phyloP scores from a whole-genome alignment of 2,113 vertebrate genomes.

The Herpailurus yagouaroundi region DNA sequence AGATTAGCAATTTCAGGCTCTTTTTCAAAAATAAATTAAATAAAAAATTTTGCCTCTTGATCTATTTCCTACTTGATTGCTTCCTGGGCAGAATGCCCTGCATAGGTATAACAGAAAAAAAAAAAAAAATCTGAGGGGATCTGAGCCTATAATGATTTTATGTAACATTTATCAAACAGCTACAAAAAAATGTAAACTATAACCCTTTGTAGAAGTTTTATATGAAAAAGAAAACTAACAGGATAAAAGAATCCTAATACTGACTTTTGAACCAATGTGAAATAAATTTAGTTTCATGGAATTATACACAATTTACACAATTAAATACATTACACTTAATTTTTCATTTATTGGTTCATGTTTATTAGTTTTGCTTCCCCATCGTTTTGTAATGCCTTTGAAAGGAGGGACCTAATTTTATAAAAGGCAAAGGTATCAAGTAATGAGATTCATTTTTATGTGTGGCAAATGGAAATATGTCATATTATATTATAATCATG shows the following conservation, averaged over 20 bases:
- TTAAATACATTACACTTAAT: background rate
- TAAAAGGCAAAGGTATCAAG: background rate
- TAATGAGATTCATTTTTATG: background rate
- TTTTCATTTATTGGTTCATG: background rate
- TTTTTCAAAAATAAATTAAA: background rate
- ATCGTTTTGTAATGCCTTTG: background rate
- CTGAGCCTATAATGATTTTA: background rate
- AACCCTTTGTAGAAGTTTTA: background rate
- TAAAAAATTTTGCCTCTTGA: background rate
- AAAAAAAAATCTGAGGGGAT: background rate
- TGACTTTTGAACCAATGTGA: background rate
- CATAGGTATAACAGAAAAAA: background rate
- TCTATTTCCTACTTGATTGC: background rate
- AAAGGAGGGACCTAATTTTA: background rate
- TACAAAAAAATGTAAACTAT: background rate
- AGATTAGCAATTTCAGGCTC: background rate
- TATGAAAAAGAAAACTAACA: constrained; percentile 10
- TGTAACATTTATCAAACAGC: background rate
- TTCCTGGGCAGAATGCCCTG: background rate
- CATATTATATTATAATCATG: background rate
- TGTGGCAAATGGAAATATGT: background rate
- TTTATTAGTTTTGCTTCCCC: background rate
- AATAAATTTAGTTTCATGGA: background rate
- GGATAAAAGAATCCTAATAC: background rate
- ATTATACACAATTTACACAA: background rate